Evolutionary conservation across 2,888 invertebrate genomes (phyloP), one percentile per base, ranked within the genome.

Genomic region (Lasioglossum oenotherae): DNA sequence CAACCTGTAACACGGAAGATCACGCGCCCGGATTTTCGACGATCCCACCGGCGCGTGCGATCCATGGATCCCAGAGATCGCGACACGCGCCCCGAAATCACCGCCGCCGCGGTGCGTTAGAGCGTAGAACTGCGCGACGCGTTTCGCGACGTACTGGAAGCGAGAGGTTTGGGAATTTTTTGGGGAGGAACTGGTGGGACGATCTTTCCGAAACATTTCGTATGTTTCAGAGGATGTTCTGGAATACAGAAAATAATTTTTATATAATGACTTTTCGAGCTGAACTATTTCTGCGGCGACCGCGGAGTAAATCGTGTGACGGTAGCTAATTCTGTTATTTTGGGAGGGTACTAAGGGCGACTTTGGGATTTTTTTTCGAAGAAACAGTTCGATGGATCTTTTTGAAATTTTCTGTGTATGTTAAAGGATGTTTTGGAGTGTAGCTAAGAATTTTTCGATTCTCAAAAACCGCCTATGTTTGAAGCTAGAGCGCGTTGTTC

Each of bases 1-100:
- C 92, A 94, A 94, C 92, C 91, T 90, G 92, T 92, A 92, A 89
- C 89, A 79, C 73, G 79, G 82, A 82, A 76, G 89, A 86, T 87
- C 87, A 86, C 85, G 74, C 75, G 85, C 46, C 92, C 91, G 92
- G 92, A 94, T 94, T 94, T 67, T 93, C 93, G 92, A 92, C 60
- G 60, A 60, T 31, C 27, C 27, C 16, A 4, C 27, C 60, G 60
- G 60, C 60, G 27, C 60, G 60, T 31, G 60, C 60, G 27, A 60
- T 60, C 60, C 27, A 6, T 60, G 60, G 60, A 60, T 60, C 60
- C 1, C 60, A 5, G 14, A 1, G 16, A 60, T 60, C 27, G 27
- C 60, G 60, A 31, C 67, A 67, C 67, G 67, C 60, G 60, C 60
- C 27, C 16, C 27, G 27, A 5, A 27, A 27, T 27, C 60, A 27